Conservation (phyloP, 2,888 invertebrate genomes). For the Melieria picta region DNA sequence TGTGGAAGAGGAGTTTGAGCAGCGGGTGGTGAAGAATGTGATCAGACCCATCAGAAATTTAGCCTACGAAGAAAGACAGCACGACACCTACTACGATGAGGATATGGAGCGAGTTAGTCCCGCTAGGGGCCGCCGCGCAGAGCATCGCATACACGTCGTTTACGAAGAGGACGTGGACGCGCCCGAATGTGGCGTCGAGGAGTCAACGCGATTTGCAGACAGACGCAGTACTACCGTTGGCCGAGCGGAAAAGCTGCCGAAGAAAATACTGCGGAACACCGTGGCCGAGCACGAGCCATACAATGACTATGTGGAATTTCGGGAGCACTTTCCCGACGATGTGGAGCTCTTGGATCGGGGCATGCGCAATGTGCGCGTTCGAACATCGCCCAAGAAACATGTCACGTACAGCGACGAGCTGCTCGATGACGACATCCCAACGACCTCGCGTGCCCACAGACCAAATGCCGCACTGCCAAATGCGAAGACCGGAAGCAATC, state of each 20-base stretch:
- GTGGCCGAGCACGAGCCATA: conserved; percentile 6
- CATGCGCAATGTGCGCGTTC: conserved; percentile 49
- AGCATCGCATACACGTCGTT: not conserved
- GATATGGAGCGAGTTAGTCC: conserved; percentile 25
- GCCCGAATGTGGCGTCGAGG: conserved; percentile 4
- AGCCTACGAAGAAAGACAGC: not conserved
- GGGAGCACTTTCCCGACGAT: conserved; percentile 22
- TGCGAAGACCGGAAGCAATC: conserved; percentile 30
- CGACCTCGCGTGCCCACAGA: not conserved
- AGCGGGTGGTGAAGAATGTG: too few relatives aligned
- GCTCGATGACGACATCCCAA: conserved; percentile 23
- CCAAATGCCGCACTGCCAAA: conserved; percentile 20
- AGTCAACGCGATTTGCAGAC: not conserved
- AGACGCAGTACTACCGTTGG: conserved; percentile 18
- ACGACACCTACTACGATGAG: not conserved
- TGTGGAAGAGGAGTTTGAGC: too few relatives aligned
- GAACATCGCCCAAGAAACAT: conserved; percentile 49
- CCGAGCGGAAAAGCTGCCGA: conserved; percentile 39
- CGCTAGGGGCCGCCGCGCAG: conserved; percentile 7
- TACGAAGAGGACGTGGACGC: conserved; percentile 27
- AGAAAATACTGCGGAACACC: conserved; percentile 48
- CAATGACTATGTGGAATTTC: conserved; percentile 2
- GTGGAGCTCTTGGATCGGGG: conserved; percentile 47
- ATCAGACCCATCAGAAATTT: not conserved
- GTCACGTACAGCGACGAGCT: conserved; percentile 53